Conservation (phyloP, 1,140 invertebrate genomes). For the Teleogryllus occipitalis region DNA sequence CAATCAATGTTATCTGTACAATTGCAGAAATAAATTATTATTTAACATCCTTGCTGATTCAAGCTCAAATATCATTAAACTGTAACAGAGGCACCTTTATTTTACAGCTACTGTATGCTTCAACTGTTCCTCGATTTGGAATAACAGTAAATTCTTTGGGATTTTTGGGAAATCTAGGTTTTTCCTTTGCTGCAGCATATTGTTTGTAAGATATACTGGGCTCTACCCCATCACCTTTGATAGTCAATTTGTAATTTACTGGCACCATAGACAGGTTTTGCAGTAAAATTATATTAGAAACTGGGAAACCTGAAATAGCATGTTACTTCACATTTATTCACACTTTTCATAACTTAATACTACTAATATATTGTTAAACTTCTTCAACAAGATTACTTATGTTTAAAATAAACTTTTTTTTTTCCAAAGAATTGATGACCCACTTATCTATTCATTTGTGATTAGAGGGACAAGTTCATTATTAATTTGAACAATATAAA, state of each 20-base stretch:
- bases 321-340: no score
- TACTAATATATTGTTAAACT: no score
- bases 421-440: no score
- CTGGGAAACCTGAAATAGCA: conserved; percentile 21
- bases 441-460: no score
- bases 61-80: background rate
- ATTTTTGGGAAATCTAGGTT: conserved; percentile 27
- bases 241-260: conserved; percentile 29
- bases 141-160: conserved; percentile 33
- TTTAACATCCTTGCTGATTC: background rate
- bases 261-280: conserved; percentile 32
- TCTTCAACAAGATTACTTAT: no score
- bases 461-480: no score
- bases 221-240: conserved; percentile 33
- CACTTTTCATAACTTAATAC: no score
- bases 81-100: background rate
- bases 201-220: conserved; percentile 29
- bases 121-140: conserved; percentile 27
- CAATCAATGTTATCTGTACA: conserved; percentile 30
- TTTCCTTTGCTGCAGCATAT: conserved; percentile 27
- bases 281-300: conserved; percentile 27
- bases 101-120: background rate
- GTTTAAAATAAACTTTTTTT: no score
- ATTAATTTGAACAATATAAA: no score
- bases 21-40: no score